Base-by-base conservation (phyloP, 1,140 invertebrate species). In the Agrilus planipennis region DNA sequence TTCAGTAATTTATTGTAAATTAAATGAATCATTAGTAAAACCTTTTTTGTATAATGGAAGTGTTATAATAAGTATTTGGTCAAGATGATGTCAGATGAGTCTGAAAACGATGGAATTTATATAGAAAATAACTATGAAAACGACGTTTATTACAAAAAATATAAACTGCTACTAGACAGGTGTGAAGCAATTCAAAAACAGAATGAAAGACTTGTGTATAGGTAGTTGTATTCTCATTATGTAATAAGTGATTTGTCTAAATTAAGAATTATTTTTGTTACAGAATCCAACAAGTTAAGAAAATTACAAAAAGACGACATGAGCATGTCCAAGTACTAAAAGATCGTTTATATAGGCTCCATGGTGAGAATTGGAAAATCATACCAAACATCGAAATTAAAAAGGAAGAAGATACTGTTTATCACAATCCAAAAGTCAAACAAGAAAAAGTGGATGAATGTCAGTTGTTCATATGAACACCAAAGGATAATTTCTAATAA, bases 131-230 rank as follows among this genome's bases (percentile, higher is more conserved):
- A 44, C 34, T 64, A 68, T 31, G 69, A 75, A 53, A 66, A 72
- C 44, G 70, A 73, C 49, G 60, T 70, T 48, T 75, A 74, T 55
- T 70, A 70, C 46, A 68, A 68, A 54, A 76, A 76, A 66, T 76
- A 75, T 57, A 70, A 74, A 46, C 57, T 76, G 44, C 58, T 78
- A 32, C 57, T 74, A 38, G 73, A 75, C 53, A 66, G 73, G 67
- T 77, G 75, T 58, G 70, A 75, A 61, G 68, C 70, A 29, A 62
- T 78, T 44, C 73, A 77, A 52, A 71, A 75, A 64, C 70, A 75
- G 54, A 77, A 77, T 59, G 72, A 76, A 61, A 65, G 72, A 56
- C 63, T 77, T 45, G 67, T 76, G 15, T 72, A 75, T 62, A 71
- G 73, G 70, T 71, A 36, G 4, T 15, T 7, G 12, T 12, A 30